Conservation (phyloP, 2,797 vertebrate species). For the Pogoniulus pusillus region DNA sequence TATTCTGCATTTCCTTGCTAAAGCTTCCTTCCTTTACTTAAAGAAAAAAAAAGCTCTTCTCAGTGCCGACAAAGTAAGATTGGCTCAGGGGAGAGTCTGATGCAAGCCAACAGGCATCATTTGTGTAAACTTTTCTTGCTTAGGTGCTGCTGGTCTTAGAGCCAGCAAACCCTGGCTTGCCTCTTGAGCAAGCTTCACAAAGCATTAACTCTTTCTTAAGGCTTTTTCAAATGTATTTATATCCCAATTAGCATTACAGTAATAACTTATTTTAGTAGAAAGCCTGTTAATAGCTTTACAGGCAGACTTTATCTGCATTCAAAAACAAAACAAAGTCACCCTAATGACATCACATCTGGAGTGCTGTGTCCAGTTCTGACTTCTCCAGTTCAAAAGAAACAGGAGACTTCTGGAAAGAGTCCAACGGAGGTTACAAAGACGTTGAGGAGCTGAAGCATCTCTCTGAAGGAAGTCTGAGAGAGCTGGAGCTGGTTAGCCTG, state of each 20-base stretch:
- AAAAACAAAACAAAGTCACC: background rate
- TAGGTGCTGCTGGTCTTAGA: background rate
- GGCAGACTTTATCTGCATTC: background rate
- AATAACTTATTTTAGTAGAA: background rate
- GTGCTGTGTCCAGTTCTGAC: too few relatives aligned
- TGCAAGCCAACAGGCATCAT: background rate
- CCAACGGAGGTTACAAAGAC: too few relatives aligned
- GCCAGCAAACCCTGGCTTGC: constrained; percentile 7
- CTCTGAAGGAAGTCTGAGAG: too few relatives aligned
- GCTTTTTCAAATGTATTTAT: constrained; percentile 11
- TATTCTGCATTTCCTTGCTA: background rate
- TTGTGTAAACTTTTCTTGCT: constrained; percentile 3
- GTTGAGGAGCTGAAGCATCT: too few relatives aligned
- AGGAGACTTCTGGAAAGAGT: too few relatives aligned
- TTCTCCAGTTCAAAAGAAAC: too few relatives aligned
- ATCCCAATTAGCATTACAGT: background rate
- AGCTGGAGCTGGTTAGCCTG: too few relatives aligned
- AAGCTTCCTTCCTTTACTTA: background rate
- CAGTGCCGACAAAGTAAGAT: background rate
- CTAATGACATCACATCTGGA: background rate
- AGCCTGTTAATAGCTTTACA: background rate
- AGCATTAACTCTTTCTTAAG: background rate
- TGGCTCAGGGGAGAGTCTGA: background rate
- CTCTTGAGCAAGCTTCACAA: background rate
- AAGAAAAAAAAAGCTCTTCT: background rate